These are phyloP conservation scores for Ondatra zibethicus DNA, from an alignment of 2,113 vertebrate genomes.

Conservation along the genomic window DNA sequence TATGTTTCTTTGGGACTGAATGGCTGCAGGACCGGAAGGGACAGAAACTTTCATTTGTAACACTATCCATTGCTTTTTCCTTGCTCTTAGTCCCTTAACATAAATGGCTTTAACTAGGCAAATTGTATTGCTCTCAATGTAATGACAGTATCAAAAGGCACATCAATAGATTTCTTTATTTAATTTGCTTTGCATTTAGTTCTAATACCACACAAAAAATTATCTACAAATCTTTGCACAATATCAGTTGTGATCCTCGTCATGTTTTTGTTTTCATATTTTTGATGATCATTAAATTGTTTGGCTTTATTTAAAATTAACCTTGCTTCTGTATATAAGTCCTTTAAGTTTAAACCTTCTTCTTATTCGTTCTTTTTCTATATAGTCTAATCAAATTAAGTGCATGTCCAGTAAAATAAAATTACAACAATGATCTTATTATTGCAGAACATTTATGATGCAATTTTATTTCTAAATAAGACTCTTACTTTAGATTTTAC, in stretches of 20 bases:
- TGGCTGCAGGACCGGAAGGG: too few relatives aligned
- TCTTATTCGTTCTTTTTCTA: conserved; percentile 24
- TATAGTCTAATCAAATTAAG: not conserved
- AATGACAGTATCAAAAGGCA: conserved; percentile 81
- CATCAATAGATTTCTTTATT: conserved; percentile 79
- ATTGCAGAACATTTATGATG: conserved; percentile 51
- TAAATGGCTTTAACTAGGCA: conserved; percentile 83
- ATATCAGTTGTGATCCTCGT: conserved; percentile 79
- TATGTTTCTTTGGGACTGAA: too few relatives aligned
- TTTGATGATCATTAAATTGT: conserved; percentile 82
- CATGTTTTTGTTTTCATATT: conserved; percentile 61
- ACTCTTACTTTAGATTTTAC: conserved; percentile 62
- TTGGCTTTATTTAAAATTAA: conserved; percentile 76
- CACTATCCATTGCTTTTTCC: conserved; percentile 77
- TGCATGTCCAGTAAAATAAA: conserved; percentile 7
- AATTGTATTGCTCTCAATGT: conserved; percentile 81
- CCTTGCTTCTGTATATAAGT: conserved; percentile 78
- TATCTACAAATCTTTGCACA: conserved; percentile 68
- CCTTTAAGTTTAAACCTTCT: conserved; percentile 51
- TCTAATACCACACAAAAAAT: conserved; percentile 82
- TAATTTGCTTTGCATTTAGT: conserved; percentile 82
- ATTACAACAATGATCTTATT: conserved; percentile 41
- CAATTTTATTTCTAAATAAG: conserved; percentile 68
- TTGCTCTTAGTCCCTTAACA: conserved; percentile 68
- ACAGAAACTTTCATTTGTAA: too few relatives aligned